Conservation (phyloP, 2,113 vertebrate genomes). For the Micronisus gabar region DNA sequence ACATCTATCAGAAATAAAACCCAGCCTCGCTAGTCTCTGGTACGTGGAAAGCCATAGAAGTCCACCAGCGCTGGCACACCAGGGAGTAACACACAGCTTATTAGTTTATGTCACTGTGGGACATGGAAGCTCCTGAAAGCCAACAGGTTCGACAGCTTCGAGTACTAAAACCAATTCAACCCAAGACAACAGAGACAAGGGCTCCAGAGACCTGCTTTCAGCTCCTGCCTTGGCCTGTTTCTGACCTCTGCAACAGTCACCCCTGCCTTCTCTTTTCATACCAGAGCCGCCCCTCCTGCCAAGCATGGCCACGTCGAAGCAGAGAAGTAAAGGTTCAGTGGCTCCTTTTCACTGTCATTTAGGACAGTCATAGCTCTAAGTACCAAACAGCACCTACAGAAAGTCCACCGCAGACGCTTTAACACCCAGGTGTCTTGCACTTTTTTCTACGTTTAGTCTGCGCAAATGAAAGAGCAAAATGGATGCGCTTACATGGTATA, state of each 20-base stretch:
- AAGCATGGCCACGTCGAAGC: rapidly evolving
- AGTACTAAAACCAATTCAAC: not conserved
- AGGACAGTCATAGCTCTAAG: not conserved
- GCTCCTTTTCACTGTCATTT: not conserved
- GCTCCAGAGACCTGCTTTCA: not conserved
- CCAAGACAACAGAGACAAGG: rapidly evolving
- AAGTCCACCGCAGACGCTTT: not conserved
- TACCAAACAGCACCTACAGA: too few species aligned
- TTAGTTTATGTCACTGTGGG: not conserved
- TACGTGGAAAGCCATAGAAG: not conserved
- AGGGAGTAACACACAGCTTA: not conserved
- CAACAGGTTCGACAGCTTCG: not conserved
- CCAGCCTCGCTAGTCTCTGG: not conserved
- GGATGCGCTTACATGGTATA: too few species aligned
- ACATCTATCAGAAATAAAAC: not conserved
- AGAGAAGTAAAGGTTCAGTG: not conserved
- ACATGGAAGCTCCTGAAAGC: not conserved
- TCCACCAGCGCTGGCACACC: not conserved
- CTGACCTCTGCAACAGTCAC: not conserved
- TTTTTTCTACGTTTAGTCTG: not conserved
- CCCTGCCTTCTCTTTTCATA: not conserved
- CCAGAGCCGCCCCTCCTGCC: not conserved
- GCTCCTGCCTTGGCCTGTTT: not conserved
- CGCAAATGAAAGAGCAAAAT: not conserved
- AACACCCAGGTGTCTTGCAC: not conserved